Conservation (phyloP, 2,113 vertebrate species). For the Chunga burmeisteri region DNA sequence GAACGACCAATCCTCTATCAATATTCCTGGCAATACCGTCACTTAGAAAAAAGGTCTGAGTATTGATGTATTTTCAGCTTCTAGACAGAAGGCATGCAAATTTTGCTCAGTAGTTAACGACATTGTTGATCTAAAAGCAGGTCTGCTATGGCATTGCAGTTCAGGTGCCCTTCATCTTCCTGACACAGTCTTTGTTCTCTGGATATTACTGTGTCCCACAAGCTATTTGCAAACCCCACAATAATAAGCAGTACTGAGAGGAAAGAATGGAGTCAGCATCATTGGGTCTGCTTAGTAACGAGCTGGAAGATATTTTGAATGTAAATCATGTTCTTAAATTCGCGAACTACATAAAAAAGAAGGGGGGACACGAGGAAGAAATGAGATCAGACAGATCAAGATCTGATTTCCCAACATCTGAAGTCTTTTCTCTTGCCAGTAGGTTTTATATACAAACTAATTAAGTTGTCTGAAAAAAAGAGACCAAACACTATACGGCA, state of each 20-base stretch:
- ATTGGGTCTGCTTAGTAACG: not conserved
- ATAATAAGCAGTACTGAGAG: not conserved
- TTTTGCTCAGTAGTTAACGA: not conserved
- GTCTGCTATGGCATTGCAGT: not conserved
- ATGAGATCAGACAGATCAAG: not conserved
- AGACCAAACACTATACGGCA: not conserved
- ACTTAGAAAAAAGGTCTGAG: not conserved
- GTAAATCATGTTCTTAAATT: not conserved
- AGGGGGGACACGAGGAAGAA: not conserved
- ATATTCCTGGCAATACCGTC: not conserved
- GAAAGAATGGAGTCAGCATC: not conserved
- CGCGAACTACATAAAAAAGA: not conserved
- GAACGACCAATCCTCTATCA: not conserved
- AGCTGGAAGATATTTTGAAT: not conserved
- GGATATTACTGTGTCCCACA: not conserved
- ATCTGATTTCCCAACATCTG: not conserved
- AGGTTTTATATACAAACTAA: not conserved
- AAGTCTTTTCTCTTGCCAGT: not conserved
- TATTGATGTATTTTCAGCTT: conserved; percentile 1
- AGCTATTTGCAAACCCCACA: not conserved
- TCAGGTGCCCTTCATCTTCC: not conserved
- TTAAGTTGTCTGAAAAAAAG: conserved; percentile 1
- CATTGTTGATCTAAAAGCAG: not conserved
- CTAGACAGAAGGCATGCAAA: conserved; percentile 4
- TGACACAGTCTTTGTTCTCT: not conserved